phyloP scores from a whole-genome alignment of 2,113 vertebrate genomes.

The Canis aureus region DNA sequence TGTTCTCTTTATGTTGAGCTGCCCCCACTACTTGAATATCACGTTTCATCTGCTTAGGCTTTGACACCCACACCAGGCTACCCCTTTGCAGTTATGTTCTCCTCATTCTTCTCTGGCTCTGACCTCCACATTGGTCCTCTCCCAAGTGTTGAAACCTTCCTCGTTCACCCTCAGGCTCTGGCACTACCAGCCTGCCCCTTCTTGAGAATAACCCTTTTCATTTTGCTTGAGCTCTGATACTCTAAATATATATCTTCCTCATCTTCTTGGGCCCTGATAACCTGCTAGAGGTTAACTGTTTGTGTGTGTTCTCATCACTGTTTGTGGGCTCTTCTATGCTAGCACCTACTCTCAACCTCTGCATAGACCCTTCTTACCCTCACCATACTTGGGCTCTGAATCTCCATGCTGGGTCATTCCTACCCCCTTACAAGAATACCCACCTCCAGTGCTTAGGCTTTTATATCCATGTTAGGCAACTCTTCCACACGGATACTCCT shows the following conservation, averaged over 20 bases:
- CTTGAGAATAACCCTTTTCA: neutral
- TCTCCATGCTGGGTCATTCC: neutral
- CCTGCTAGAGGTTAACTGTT: neutral
- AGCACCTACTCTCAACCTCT: neutral
- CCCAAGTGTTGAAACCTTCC: neutral
- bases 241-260: neutral
- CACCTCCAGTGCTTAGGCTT: neutral
- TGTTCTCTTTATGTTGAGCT: neutral
- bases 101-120: neutral
- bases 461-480: neutral
- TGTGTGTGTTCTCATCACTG: neutral
- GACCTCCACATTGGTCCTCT: neutral
- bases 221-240: neutral
- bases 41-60: neutral
- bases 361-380: neutral
- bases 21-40: neutral
- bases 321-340: neutral
- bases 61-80: neutral
- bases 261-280: neutral
- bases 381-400: neutral
- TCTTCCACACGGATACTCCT: neutral
- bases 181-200: neutral
- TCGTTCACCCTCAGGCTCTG: neutral
- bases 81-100: neutral
- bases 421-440: neutral